phyloP scores from a whole-genome alignment of 2,113 vertebrate genomes.

The Apeltes quadracus region DNA sequence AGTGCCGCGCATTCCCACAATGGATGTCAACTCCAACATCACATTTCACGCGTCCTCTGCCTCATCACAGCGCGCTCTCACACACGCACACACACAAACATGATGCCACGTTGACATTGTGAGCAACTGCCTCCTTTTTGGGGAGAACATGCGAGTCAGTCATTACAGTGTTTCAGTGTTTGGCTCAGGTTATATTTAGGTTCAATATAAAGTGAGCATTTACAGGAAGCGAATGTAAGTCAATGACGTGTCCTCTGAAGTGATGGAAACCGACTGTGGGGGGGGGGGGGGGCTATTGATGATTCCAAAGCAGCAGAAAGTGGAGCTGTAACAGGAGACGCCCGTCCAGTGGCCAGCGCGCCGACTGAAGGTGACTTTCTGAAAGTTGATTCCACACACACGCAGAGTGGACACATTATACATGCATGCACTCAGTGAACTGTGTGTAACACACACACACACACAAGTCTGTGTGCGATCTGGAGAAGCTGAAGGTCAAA shows the following conservation, averaged over 20 bases:
- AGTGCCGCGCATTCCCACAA: constrained; percentile 30
- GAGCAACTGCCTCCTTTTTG: neutral
- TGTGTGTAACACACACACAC: constrained; percentile 2
- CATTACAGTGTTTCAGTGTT: neutral
- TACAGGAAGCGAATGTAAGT: neutral
- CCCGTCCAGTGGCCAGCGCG: constrained; percentile 40
- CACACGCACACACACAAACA: constrained; percentile 19
- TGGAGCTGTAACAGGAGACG: constrained; percentile 66
- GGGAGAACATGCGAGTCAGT: neutral
- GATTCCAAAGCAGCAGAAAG: constrained; percentile 68
- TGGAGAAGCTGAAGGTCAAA: constrained; percentile 55
- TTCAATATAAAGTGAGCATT: too few relatives aligned
- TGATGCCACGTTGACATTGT: neutral
- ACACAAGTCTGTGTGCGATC: constrained; percentile 15
- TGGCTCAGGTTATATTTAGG: neutral
- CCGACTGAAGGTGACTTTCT: constrained; percentile 77
- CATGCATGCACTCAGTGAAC: constrained; percentile 27
- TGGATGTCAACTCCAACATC: constrained; percentile 35
- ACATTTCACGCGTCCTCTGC: constrained; percentile 23
- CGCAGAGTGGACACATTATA: neutral
- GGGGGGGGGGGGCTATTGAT: constrained; percentile 47
- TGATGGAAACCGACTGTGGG: too few relatives aligned
- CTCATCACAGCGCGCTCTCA: constrained; percentile 9
- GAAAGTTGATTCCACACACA: constrained; percentile 50
- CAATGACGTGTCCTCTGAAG: neutral